Conservation (phyloP, 2,888 invertebrate genomes). For the Sepioteuthis lessoniana region DNA sequence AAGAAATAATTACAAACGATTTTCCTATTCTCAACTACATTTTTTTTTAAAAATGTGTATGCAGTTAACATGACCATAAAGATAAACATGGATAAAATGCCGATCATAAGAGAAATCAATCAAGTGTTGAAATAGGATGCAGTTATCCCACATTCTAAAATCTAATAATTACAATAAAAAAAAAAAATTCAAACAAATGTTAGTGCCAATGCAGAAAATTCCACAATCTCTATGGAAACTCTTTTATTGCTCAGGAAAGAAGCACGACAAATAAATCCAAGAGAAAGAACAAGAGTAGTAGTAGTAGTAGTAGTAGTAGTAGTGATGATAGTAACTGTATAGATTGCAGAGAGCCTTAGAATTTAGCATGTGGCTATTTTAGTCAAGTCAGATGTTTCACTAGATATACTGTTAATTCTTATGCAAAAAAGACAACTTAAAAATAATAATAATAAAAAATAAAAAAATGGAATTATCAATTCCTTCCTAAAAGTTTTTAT, state of each 20-base stretch:
- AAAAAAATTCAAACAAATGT: not conserved
- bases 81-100: not conserved
- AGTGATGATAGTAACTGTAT: not conserved
- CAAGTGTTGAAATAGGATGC: conserved; percentile 33
- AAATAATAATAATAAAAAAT: not conserved
- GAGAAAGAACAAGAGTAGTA: not conserved
- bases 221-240: conserved; percentile 16
- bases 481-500: not conserved
- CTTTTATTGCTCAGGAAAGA: not conserved
- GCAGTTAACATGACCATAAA: not conserved
- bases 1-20: no score
- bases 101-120: not conserved
- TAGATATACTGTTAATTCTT: not conserved
- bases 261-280: conserved; percentile 2
- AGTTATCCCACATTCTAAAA: conserved; percentile 23
- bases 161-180: not conserved
- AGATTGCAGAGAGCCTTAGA: not conserved
- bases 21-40: no score
- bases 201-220: conserved; percentile 33
- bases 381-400: not conserved
- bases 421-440: not conserved
- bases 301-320: not conserved
- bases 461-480: not conserved
- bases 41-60: not conserved
- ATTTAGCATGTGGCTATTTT: not conserved